Conservation (phyloP, 30 jellyfish, hydroid and myxozoan species). For the Rhopilema esculentum region DNA sequence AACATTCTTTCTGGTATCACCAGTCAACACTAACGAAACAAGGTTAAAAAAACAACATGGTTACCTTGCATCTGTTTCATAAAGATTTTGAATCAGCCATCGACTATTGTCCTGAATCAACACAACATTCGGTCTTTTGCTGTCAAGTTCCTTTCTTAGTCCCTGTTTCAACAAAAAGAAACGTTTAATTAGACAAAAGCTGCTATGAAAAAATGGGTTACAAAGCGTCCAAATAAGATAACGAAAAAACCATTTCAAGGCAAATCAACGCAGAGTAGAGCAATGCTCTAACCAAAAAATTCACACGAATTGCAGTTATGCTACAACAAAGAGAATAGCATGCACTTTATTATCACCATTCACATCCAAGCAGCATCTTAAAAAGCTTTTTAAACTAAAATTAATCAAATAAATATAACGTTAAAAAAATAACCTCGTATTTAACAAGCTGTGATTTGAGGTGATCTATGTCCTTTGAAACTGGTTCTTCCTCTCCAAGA, state of each 20-base stretch:
- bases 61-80: conserved; percentile 66
- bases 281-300: too few relatives aligned
- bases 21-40: too few relatives aligned
- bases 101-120: conserved; percentile 80
- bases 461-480: conserved; percentile 66
- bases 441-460: conserved; percentile 64
- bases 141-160: conserved; percentile 76
- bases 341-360: too few relatives aligned
- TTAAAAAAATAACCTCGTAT: conserved; percentile 63
- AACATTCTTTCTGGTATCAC: too few relatives aligned
- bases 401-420: too few relatives aligned
- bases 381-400: too few relatives aligned
- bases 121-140: conserved; percentile 47
- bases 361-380: too few relatives aligned
- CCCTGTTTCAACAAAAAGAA: conserved; percentile 30
- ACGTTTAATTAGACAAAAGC: background rate
- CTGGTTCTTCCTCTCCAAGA: conserved; percentile 53
- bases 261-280: too few relatives aligned
- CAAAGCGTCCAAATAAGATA: background rate
- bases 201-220: background rate
- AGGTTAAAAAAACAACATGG: background rate
- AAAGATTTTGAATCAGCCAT: conserved; percentile 82
- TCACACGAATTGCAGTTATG: too few relatives aligned
- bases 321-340: too few relatives aligned
- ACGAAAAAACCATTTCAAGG: too few relatives aligned